Conservation (phyloP, 2,888 invertebrate species). For the Prosopocoilus inquinatus region DNA sequence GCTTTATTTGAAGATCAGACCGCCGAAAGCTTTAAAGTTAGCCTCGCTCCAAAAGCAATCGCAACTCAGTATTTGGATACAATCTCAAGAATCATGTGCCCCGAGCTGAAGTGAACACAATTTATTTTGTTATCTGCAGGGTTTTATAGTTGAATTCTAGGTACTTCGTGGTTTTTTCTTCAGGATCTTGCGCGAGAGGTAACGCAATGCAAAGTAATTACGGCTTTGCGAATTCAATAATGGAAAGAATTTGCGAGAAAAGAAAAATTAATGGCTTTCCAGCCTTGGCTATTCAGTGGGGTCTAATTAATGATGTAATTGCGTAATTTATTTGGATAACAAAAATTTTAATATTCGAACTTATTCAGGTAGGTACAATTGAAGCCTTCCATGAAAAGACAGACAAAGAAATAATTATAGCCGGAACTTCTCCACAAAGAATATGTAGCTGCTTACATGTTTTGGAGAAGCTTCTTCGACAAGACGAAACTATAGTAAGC, state of each 20-base stretch:
- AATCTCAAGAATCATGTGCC: slow-evolving; percentile 59
- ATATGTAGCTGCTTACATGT: slow-evolving; percentile 63
- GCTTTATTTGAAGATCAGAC: slow-evolving; percentile 76
- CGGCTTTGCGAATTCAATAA: slow-evolving; percentile 82
- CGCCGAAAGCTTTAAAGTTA: slow-evolving; percentile 63
- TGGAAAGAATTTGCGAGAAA: slow-evolving; percentile 81
- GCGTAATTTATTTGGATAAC: slow-evolving; percentile 30
- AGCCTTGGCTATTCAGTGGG: slow-evolving; percentile 32
- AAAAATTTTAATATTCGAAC: neutral
- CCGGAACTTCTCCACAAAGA: slow-evolving; percentile 67
- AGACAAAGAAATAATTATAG: slow-evolving; percentile 27
- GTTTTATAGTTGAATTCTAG: slow-evolving; percentile 37
- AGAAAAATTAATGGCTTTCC: slow-evolving; percentile 35
- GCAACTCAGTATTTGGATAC: slow-evolving; percentile 78
- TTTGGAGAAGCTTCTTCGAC: slow-evolving; percentile 69
- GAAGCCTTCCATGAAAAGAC: slow-evolving; percentile 20
- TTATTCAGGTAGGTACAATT: slow-evolving; percentile 21
- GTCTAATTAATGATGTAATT: slow-evolving; percentile 43
- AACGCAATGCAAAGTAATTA: slow-evolving; percentile 89
- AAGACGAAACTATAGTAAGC: slow-evolving; percentile 65
- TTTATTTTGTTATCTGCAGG: neutral
- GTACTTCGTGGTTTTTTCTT: slow-evolving; percentile 88
- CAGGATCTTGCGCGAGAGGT: slow-evolving; percentile 89
- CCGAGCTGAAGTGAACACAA: slow-evolving; percentile 38
- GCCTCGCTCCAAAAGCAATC: slow-evolving; percentile 75